These are phyloP conservation scores for Teleopsis dalmanni DNA, from an alignment of 1,140 invertebrate genomes.

Conservation along the genomic window DNA sequence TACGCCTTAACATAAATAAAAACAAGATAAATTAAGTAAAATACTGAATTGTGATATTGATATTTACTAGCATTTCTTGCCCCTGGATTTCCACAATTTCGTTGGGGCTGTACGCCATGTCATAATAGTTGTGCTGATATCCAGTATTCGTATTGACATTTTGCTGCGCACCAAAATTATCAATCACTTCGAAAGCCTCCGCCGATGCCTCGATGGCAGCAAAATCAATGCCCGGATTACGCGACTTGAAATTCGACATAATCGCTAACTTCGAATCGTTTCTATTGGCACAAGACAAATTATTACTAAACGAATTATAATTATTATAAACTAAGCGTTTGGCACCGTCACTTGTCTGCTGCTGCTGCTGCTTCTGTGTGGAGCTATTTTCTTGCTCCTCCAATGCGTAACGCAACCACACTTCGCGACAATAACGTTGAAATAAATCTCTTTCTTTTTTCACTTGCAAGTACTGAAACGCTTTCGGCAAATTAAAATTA, in stretches of 20 bases:
- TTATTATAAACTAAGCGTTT: no score
- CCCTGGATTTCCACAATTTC: constrained; percentile 31
- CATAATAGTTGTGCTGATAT: neutral
- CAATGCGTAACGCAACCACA: constrained; percentile 3
- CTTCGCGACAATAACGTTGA: neutral
- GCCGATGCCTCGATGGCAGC: constrained; percentile 29
- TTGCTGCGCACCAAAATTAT: constrained; percentile 13
- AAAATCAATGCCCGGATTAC: constrained; percentile 26
- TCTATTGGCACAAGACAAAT: constrained; percentile 1
- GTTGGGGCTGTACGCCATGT: constrained; percentile 14
- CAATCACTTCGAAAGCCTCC: constrained; percentile 17
- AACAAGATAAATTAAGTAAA: neutral
- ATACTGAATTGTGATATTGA: neutral
- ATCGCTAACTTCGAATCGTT: neutral
- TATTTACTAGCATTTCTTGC: no score
- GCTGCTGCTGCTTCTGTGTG: neutral
- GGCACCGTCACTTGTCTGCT: constrained; percentile 20
- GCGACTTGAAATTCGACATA: constrained; percentile 5
- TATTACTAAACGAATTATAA: no score
- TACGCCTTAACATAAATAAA: no score
- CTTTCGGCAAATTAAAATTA: constrained; percentile 22
- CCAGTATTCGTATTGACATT: neutral
- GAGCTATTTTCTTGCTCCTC: neutral
- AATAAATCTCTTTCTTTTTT: constrained; percentile 22
- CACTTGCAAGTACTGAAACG: constrained; percentile 24